Evolutionary conservation across 2,797 vertebrate species (phyloP).

Genomic region (Pseudochaenichthys georgianus): DNA sequence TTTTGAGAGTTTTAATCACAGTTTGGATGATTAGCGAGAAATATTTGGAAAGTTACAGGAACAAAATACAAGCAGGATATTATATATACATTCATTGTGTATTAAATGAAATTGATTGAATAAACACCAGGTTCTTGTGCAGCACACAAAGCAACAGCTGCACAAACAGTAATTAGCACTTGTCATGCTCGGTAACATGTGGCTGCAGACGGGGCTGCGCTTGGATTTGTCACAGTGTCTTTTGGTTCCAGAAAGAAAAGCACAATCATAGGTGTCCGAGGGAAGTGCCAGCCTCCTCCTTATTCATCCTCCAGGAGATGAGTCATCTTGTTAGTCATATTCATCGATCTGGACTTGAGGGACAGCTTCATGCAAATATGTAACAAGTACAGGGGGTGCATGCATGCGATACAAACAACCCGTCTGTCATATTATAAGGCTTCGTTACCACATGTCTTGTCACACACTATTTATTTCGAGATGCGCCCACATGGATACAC

Average conservation of each 20-base stretch:
- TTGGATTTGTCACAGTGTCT: constrained; percentile 22
- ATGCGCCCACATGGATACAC: constrained; percentile 18
- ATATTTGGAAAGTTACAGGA: too few species aligned
- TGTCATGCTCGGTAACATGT: constrained; percentile 49
- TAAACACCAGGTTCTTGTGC: constrained; percentile 19
- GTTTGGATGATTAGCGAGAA: too few species aligned
- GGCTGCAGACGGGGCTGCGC: constrained; percentile 47
- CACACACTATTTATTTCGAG: constrained; percentile 42
- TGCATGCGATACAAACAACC: constrained; percentile 53
- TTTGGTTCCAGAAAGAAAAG: constrained; percentile 21
- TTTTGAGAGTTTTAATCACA: too few species aligned
- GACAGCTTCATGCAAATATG: constrained; percentile 55
- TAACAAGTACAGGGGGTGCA: constrained; percentile 50
- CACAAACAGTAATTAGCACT: constrained; percentile 64
- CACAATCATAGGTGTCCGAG: constrained; percentile 16
- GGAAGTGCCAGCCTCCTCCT: constrained; percentile 44
- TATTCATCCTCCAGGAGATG: constrained; percentile 52
- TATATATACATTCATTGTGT: too few species aligned
- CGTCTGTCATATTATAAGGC: constrained; percentile 9
- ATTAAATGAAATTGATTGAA: too few species aligned
- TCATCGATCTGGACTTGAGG: constrained; percentile 34
- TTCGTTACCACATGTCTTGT: constrained; percentile 46
- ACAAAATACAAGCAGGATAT: too few species aligned
- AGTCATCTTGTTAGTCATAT: constrained; percentile 66
- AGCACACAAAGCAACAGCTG: constrained; percentile 47